Conservation (phyloP, 92 coral and sea anemone species). For the Zoanthus gigantus region DNA sequence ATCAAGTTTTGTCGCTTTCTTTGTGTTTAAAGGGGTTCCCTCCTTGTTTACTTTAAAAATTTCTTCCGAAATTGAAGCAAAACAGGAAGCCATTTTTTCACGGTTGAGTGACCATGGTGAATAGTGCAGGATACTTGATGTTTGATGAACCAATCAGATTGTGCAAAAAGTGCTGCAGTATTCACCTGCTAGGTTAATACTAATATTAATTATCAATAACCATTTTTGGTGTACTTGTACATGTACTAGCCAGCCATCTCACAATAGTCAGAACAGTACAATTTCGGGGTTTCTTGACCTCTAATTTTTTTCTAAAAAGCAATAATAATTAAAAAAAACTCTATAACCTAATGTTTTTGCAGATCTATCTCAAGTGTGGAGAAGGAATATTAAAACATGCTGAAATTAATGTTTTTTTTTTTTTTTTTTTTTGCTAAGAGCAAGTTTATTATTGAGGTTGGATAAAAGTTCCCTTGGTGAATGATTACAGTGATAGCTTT, state of each 20-base stretch:
- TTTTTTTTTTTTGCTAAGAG: neutral
- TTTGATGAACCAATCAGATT: too few relatives aligned
- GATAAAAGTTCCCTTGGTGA: neutral
- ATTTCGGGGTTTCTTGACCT: neutral
- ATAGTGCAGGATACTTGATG: too few relatives aligned
- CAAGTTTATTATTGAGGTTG: neutral
- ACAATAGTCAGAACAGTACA: neutral
- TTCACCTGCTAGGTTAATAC: too few relatives aligned
- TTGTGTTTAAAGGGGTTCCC: too few relatives aligned
- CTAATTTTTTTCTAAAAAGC: too few relatives aligned
- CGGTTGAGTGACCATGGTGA: too few relatives aligned
- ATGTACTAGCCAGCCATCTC: neutral
- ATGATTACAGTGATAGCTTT: neutral
- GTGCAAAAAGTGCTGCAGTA: too few relatives aligned
- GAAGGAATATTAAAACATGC: neutral
- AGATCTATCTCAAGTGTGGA: neutral
- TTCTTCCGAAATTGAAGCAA: too few relatives aligned
- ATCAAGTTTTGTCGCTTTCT: too few relatives aligned
- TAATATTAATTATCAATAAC: neutral
- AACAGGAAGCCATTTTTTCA: too few relatives aligned
- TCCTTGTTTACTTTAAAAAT: too few relatives aligned
- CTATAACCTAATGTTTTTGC: neutral
- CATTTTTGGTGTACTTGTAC: neutral
- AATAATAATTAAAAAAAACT: neutral
- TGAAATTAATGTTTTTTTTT: too few relatives aligned